Evolutionary conservation across 2,797 vertebrate genomes (phyloP).

Genomic region (Hydrocynus forskahlii): DNA sequence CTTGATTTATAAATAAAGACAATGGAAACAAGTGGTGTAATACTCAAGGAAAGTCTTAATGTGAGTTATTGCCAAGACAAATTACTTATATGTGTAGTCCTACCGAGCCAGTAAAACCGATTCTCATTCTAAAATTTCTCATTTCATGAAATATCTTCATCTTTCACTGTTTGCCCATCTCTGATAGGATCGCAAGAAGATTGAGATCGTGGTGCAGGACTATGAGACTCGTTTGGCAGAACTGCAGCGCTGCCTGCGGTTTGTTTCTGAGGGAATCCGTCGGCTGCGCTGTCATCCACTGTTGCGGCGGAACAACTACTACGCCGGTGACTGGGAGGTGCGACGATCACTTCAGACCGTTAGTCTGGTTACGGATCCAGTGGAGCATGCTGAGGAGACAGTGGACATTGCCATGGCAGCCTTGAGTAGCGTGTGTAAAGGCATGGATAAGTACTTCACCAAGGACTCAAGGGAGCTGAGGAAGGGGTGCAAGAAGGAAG

Average conservation of each 20-base stretch:
- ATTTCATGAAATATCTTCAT: not conserved
- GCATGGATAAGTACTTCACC: constrained; percentile 75
- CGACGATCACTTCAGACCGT: constrained; percentile 76
- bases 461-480: constrained; percentile 75
- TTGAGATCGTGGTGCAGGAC: constrained; percentile 68
- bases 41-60: too few species aligned
- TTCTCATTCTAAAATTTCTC: not conserved
- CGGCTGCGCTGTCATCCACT: constrained; percentile 71
- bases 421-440: constrained; percentile 68
- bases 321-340: constrained; percentile 73
- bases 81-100: too few species aligned
- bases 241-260: constrained; percentile 68
- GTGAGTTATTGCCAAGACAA: too few species aligned
- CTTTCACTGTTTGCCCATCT: not conserved
- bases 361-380: constrained; percentile 64
- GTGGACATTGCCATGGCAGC: constrained; percentile 39
- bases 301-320: constrained; percentile 75
- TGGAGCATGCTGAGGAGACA: constrained; percentile 62
- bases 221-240: constrained; percentile 70
- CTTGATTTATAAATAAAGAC: too few species aligned
- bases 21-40: too few species aligned
- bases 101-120: too few species aligned
- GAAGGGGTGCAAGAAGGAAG: constrained; percentile 72
- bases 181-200: constrained; percentile 61
- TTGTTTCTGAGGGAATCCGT: constrained; percentile 69